A percentile compares a stretch with the other conserved stretches of the same genome.
These are phyloP conservation scores for Bombus polaris DNA, from an alignment of 1,140 invertebrate genomes.

Conservation along the genomic window DNA sequence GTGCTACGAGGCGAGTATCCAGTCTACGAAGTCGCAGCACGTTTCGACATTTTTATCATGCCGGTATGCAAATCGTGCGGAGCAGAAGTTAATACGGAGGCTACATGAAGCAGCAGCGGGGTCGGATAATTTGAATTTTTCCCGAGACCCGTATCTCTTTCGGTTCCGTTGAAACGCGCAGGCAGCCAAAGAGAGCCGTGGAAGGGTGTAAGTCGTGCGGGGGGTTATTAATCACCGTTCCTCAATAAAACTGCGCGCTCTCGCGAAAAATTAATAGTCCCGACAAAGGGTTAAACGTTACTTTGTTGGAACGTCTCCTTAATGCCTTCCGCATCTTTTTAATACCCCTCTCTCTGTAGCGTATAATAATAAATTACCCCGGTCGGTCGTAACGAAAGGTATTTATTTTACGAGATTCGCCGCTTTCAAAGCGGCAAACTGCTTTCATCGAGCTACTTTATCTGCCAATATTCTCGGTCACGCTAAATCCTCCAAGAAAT, in stretches of 20 bases:
- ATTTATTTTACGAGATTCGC: slow-evolving; percentile 48
- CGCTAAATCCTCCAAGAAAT: slow-evolving; percentile 24
- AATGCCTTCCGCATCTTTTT: slow-evolving; percentile 41
- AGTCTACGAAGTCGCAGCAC: not conserved
- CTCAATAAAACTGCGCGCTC: slow-evolving; percentile 21
- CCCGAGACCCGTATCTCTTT: not conserved
- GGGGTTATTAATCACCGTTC: slow-evolving; percentile 33
- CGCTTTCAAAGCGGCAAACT: slow-evolving; percentile 32
- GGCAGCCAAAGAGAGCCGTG: too few relatives aligned
- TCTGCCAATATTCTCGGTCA: slow-evolving; percentile 36
- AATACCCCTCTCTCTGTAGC: slow-evolving; percentile 6
- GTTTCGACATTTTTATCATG: not conserved
- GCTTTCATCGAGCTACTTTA: slow-evolving; percentile 47
- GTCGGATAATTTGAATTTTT: slow-evolving; percentile 6
- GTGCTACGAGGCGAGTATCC: not conserved
- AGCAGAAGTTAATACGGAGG: not conserved
- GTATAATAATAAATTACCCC: slow-evolving; percentile 49
- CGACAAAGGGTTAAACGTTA: slow-evolving; percentile 49
- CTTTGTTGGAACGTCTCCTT: slow-evolving; percentile 35
- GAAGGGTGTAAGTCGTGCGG: not conserved
- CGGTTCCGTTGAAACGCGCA: not conserved
- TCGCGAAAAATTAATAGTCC: slow-evolving; percentile 22
- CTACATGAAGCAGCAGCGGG: not conserved
- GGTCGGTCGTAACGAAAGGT: slow-evolving; percentile 35
- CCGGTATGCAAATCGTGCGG: not conserved